Conservation (phyloP, 1,140 invertebrate species). For the Drosophila pseudoananassae region DNA sequence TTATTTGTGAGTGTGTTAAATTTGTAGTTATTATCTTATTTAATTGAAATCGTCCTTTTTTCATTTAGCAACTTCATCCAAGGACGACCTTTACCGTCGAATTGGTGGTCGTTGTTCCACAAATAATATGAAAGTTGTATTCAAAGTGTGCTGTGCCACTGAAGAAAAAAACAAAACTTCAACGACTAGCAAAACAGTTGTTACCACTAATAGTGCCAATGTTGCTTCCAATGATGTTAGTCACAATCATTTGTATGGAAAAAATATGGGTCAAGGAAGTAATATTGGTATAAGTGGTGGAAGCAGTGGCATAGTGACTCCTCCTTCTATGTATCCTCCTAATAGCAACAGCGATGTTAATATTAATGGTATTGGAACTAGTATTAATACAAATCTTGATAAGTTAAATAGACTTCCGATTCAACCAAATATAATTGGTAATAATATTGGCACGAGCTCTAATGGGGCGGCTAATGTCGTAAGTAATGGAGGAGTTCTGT, state of each 20-base stretch:
- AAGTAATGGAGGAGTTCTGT: slow-evolving; percentile 57
- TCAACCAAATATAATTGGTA: slow-evolving; percentile 70
- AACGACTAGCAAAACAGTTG: slow-evolving; percentile 80
- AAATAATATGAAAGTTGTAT: slow-evolving; percentile 98
- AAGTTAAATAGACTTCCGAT: slow-evolving; percentile 79
- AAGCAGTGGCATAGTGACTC: slow-evolving; percentile 41
- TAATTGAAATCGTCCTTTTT: slow-evolving; percentile 1
- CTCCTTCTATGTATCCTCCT: slow-evolving; percentile 52
- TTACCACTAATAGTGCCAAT: slow-evolving; percentile 28
- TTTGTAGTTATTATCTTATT: not conserved
- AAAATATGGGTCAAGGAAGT: slow-evolving; percentile 39
- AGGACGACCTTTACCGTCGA: slow-evolving; percentile 94
- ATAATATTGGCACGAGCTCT: slow-evolving; percentile 45
- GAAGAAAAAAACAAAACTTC: slow-evolving; percentile 85
- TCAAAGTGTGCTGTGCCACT: slow-evolving; percentile 95
- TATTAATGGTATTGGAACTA: slow-evolving; percentile 51
- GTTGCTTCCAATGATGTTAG: slow-evolving; percentile 35
- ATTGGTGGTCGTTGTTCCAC: slow-evolving; percentile 95
- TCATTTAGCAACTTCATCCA: slow-evolving; percentile 91
- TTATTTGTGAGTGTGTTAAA: slow-evolving; percentile 91
- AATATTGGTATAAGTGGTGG: slow-evolving; percentile 57
- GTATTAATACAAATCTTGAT: slow-evolving; percentile 82
- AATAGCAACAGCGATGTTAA: slow-evolving; percentile 33
- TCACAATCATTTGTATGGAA: slow-evolving; percentile 33
- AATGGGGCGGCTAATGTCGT: slow-evolving; percentile 14